Conservation (phyloP, 2,797 vertebrate species). For the Spondyliosoma cantharus region DNA sequence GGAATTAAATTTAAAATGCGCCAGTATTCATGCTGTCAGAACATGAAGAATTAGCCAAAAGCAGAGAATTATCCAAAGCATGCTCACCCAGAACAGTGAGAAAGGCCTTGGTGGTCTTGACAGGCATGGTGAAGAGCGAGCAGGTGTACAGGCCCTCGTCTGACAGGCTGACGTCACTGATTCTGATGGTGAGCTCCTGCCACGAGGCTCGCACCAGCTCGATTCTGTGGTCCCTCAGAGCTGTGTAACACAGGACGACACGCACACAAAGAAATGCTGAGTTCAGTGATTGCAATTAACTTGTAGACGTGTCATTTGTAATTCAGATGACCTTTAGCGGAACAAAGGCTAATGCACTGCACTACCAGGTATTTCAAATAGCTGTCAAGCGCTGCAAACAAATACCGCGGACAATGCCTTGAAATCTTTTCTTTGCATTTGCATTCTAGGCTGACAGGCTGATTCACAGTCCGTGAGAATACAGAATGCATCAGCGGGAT, state of each 20-base stretch:
- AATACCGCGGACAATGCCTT: slow-evolving; percentile 28
- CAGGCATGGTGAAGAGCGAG: slow-evolving; percentile 99
- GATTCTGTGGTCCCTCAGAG: slow-evolving; percentile 96
- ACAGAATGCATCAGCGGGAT: slow-evolving; percentile 38
- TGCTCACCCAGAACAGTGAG: slow-evolving; percentile 95
- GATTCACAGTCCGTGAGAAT: slow-evolving; percentile 49
- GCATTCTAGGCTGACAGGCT: slow-evolving; percentile 47
- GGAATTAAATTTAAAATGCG: slow-evolving; percentile 17
- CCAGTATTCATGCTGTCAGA: slow-evolving; percentile 36
- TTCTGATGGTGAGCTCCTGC: slow-evolving; percentile 97
- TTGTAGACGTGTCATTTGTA: slow-evolving; percentile 10
- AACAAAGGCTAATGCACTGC: not conserved
- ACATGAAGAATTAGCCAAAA: slow-evolving; percentile 29
- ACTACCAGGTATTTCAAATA: slow-evolving; percentile 41
- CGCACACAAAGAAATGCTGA: slow-evolving; percentile 4
- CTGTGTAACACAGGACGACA: slow-evolving; percentile 72
- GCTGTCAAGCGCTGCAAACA: slow-evolving; percentile 49
- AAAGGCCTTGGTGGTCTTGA: slow-evolving; percentile 98
- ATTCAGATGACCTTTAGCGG: slow-evolving; percentile 46
- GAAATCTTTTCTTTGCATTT: slow-evolving; percentile 50
- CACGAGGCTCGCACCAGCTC: slow-evolving; percentile 94
- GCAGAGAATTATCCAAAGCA: slow-evolving; percentile 13
- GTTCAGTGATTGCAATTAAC: slow-evolving; percentile 21
- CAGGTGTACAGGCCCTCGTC: slow-evolving; percentile 98
- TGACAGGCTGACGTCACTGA: slow-evolving; percentile 92